Conservation (phyloP, 2,797 vertebrate species). For the Anolis apletophallus region DNA sequence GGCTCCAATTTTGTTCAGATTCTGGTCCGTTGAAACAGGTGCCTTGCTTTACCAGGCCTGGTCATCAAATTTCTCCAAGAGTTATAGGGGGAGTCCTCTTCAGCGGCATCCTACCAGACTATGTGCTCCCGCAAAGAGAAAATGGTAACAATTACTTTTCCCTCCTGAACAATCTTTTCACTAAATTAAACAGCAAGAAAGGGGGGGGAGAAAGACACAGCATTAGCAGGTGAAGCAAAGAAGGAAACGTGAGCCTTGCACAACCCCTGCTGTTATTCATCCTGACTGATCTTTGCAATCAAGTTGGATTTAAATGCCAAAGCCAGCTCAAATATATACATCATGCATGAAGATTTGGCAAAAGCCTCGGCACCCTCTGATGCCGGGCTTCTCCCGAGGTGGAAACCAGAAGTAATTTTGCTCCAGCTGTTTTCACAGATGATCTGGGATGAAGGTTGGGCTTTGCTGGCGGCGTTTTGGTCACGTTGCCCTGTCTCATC, state of each 20-base stretch:
- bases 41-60: background rate
- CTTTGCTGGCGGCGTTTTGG: fast-evolving
- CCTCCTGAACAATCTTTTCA: background rate
- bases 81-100: no score
- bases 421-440: background rate
- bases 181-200: background rate
- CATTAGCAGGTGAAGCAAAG: slow-evolving; percentile 17
- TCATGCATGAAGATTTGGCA: slow-evolving; percentile 24
- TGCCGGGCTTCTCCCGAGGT: background rate
- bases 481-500: background rate
- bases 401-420: slow-evolving; percentile 16
- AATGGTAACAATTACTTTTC: slow-evolving; percentile 32
- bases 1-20: no score
- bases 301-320: slow-evolving; percentile 55
- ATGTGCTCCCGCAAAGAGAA: slow-evolving; percentile 13
- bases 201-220: slow-evolving; percentile 29
- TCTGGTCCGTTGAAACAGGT: no score
- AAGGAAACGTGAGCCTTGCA: fast-evolving
- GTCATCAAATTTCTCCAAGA: background rate
- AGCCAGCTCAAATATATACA: slow-evolving; percentile 61
- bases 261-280: slow-evolving; percentile 58
- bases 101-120: background rate
- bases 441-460: background rate
- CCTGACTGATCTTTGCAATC: slow-evolving; percentile 62
- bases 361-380: slow-evolving; percentile 19